Conservation (phyloP, 2,113 vertebrate genomes). For the Herpetotheres cachinnans region DNA sequence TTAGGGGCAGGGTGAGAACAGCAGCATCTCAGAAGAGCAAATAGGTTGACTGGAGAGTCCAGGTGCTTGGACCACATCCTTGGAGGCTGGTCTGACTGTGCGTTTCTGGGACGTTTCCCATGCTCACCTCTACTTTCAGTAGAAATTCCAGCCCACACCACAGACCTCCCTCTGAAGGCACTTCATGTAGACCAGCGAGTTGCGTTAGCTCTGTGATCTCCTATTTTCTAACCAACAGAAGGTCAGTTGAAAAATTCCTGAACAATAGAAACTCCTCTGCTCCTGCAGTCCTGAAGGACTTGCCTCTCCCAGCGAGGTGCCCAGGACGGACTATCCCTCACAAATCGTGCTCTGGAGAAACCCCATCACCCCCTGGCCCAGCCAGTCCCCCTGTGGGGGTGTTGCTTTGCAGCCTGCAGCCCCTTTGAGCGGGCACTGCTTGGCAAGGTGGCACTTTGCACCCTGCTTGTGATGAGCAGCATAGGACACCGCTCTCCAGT, state of each 20-base stretch:
- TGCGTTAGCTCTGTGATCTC: rapidly evolving
- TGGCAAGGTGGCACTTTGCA: background rate
- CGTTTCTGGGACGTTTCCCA: background rate
- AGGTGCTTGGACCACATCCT: rapidly evolving
- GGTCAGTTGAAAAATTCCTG: too few relatives aligned
- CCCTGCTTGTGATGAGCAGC: background rate
- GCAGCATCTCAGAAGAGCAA: background rate
- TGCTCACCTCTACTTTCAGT: background rate
- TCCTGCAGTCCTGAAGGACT: background rate
- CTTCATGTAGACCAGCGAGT: rapidly evolving
- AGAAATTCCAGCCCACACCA: background rate
- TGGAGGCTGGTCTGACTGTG: rapidly evolving
- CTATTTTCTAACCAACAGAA: background rate
- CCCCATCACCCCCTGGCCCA: background rate
- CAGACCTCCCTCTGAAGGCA: background rate
- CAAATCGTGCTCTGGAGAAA: background rate
- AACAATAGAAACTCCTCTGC: too few relatives aligned
- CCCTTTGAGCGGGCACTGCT: rapidly evolving
- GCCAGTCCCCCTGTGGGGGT: rapidly evolving
- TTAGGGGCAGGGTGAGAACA: background rate
- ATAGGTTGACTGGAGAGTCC: background rate
- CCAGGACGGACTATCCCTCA: rapidly evolving
- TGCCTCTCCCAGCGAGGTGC: background rate
- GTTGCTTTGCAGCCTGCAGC: background rate
- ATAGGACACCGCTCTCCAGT: rapidly evolving